Conservation (phyloP, 2,113 vertebrate genomes). For the Eurypyga helias region DNA sequence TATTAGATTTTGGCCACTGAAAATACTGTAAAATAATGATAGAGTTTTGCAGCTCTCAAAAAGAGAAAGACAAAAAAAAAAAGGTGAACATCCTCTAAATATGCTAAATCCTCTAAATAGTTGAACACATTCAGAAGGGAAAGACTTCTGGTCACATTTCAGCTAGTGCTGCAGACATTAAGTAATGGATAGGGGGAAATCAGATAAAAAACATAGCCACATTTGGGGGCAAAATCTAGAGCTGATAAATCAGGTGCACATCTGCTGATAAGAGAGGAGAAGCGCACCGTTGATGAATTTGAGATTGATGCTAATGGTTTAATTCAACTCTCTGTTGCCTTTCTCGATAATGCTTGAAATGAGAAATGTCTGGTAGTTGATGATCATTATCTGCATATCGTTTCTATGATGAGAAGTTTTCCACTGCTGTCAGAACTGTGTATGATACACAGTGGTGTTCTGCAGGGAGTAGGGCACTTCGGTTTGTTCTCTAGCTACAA, state of each 20-base stretch:
- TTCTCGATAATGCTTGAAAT: not conserved
- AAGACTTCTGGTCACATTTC: not conserved
- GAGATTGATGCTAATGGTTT: not conserved
- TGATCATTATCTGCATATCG: not conserved
- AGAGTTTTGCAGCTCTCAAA: not conserved
- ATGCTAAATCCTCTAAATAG: not conserved
- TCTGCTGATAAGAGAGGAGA: not conserved
- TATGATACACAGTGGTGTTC: not conserved
- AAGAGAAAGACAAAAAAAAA: not conserved
- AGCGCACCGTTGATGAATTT: not conserved
- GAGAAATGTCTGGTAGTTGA: not conserved
- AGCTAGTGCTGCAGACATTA: not conserved
- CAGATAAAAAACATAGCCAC: not conserved
- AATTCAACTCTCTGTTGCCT: not conserved
- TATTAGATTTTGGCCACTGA: not conserved
- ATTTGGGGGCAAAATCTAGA: not conserved
- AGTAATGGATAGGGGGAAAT: not conserved
- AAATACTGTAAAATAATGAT: not conserved
- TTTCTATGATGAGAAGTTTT: not conserved
- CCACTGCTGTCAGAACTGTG: not conserved
- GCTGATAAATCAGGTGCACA: not conserved
- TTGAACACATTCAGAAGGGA: not conserved
- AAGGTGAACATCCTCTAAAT: not conserved
- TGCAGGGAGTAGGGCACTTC: fast-evolving
- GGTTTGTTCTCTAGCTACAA: not conserved